Evolutionary conservation across 2,113 vertebrate genomes (phyloP).

Genomic region (Neolamprologus hecqui): DNA sequence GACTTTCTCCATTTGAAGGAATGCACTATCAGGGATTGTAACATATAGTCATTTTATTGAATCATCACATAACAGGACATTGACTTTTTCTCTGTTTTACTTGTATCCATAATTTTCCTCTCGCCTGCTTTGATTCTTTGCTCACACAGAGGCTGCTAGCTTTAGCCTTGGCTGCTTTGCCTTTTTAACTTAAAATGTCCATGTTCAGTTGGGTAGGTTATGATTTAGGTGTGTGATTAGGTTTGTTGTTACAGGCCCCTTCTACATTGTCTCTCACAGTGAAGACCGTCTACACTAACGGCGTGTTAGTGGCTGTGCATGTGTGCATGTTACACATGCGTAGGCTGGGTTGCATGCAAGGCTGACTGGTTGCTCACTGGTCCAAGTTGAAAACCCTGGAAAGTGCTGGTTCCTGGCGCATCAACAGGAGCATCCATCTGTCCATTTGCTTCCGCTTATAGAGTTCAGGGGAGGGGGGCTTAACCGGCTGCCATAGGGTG

Average conservation of each 20-base stretch:
- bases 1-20: not conserved
- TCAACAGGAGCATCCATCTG: not conserved
- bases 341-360: not conserved
- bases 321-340: not conserved
- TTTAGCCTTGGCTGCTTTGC: not conserved
- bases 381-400: not conserved
- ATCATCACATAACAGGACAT: not conserved
- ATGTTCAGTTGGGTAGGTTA: not conserved
- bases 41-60: not conserved
- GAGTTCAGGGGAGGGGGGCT: not conserved
- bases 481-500: accelerated
- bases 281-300: not conserved
- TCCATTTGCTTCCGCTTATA: not conserved
- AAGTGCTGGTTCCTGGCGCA: not conserved
- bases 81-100: not conserved
- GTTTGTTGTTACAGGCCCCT: not conserved
- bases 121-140: not conserved
- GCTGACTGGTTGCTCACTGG: not conserved
- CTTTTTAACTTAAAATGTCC: not conserved
- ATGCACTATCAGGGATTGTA: not conserved
- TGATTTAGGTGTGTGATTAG: not conserved
- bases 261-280: not conserved
- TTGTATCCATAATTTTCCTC: not conserved
- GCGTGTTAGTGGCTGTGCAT: accelerated
- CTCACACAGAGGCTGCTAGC: not conserved